These are phyloP conservation scores for Etheostoma perlongum DNA, from an alignment of 2,797 vertebrate genomes.

Conservation along the genomic window DNA sequence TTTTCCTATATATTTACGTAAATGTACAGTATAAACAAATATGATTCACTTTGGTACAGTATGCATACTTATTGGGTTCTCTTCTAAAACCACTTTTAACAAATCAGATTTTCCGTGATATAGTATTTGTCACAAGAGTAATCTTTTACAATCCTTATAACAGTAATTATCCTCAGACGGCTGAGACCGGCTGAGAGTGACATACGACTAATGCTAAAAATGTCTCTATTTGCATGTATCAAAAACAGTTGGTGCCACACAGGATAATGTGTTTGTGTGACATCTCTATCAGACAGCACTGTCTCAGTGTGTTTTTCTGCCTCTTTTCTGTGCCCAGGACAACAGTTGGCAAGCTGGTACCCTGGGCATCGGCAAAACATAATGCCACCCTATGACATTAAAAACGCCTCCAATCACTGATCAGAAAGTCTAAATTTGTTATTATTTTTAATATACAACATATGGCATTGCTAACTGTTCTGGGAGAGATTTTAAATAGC, in stretches of 20 bases:
- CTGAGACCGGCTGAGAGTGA: background rate
- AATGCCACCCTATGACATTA: slow-evolving; percentile 42
- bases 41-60: slow-evolving; percentile 7
- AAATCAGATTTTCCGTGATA: background rate
- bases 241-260: slow-evolving; percentile 41
- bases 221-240: slow-evolving; percentile 29
- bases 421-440: slow-evolving; percentile 20
- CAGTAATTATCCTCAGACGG: slow-evolving; percentile 9
- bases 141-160: background rate
- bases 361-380: slow-evolving; percentile 22
- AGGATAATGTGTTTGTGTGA: slow-evolving; percentile 48
- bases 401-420: slow-evolving; percentile 33
- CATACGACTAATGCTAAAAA: slow-evolving; percentile 6
- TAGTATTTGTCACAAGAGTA: slow-evolving; percentile 3
- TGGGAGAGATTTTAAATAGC: slow-evolving; percentile 24
- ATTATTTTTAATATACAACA: slow-evolving; percentile 13
- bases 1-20: background rate
- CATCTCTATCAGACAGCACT: slow-evolving; percentile 32
- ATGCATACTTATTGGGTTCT: background rate
- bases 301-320: slow-evolving; percentile 23
- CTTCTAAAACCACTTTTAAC: slow-evolving; percentile 15
- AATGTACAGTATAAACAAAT: background rate
- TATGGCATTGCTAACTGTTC: slow-evolving; percentile 28
- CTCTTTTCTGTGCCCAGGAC: slow-evolving; percentile 44
- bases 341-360: slow-evolving; percentile 50